These are phyloP conservation scores for Sialia sialis DNA, from an alignment of 2,113 vertebrate species.

Conservation along the genomic window DNA sequence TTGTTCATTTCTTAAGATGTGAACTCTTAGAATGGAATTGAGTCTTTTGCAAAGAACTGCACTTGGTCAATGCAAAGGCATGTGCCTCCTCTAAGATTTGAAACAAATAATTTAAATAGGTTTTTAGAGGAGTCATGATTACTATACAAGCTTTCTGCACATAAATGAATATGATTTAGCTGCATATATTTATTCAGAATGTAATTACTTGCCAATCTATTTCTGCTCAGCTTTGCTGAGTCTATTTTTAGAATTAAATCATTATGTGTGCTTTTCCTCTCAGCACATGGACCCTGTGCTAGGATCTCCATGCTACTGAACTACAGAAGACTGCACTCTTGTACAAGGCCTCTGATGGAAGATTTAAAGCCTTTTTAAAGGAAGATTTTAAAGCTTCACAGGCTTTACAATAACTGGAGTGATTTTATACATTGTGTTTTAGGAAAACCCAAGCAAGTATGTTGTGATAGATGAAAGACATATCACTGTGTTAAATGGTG, in stretches of 20 bases:
- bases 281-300: not conserved
- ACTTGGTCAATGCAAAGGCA: not conserved
- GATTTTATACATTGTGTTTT: not conserved
- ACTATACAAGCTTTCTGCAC: not conserved
- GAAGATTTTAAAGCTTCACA: not conserved
- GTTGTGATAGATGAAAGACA: not conserved
- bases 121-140: constrained; percentile 24
- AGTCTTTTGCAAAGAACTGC: not conserved
- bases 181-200: constrained; percentile 18
- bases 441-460: not conserved
- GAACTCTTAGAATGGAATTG: not conserved
- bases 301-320: not conserved
- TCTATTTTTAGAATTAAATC: constrained; percentile 23
- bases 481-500: not conserved
- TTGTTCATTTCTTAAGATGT: not conserved
- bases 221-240: not conserved
- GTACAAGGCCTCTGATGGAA: not conserved
- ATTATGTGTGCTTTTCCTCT: not conserved
- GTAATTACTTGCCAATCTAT: constrained; percentile 34
- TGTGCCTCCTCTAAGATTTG: not conserved
- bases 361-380: too few species aligned
- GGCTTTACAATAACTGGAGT: not conserved
- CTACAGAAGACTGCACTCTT: not conserved
- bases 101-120: constrained; percentile 10
- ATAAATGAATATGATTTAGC: constrained; percentile 20